A percentile compares a stretch with the other conserved stretches of the same genome.
Evolutionary conservation across 1,140 invertebrate genomes (phyloP).

Genomic region (Hyposmocoma kahamanoa): DNA sequence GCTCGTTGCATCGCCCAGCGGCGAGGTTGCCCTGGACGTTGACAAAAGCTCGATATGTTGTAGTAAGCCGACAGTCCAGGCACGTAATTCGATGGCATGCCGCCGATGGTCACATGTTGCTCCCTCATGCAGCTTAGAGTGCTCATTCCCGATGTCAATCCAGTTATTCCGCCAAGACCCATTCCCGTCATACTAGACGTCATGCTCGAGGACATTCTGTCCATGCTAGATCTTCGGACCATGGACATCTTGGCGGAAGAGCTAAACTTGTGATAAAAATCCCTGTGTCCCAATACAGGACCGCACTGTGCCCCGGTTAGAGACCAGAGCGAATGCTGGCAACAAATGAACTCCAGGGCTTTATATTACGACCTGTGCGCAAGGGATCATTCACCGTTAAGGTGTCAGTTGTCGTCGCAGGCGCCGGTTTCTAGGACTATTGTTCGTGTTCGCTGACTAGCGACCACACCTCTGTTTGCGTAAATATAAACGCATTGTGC

Average conservation of each 20-base stretch:
- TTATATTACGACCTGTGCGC: slow-evolving; percentile 42
- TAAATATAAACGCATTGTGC: no score
- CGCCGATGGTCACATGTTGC: slow-evolving; percentile 65
- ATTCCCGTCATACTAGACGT: slow-evolving; percentile 71
- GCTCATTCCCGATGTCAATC: slow-evolving; percentile 56
- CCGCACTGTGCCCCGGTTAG: slow-evolving; percentile 45
- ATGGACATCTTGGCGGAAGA: slow-evolving; percentile 37
- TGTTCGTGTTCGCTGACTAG: slow-evolving; percentile 45
- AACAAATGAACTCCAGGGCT: slow-evolving; percentile 9
- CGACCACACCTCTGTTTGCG: no score
- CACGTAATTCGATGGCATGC: slow-evolving; percentile 69
- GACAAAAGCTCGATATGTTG: slow-evolving; percentile 69
- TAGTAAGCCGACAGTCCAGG: slow-evolving; percentile 66
- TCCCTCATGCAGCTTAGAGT: slow-evolving; percentile 62
- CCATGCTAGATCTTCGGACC: slow-evolving; percentile 58
- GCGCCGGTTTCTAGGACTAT: slow-evolving; percentile 44
- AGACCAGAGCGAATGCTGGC: slow-evolving; percentile 58
- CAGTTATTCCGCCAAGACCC: slow-evolving; percentile 67
- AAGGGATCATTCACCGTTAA: slow-evolving; percentile 45
- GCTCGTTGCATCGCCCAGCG: slow-evolving; percentile 64
- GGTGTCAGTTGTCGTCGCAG: slow-evolving; percentile 44
- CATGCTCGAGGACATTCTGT: slow-evolving; percentile 71
- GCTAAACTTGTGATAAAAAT: slow-evolving; percentile 19
- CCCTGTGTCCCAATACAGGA: slow-evolving; percentile 22
- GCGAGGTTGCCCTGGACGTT: slow-evolving; percentile 66